phyloP scores from a whole-genome alignment of 2,113 vertebrate species.

The Sinocyclocheilus maitianheensis region DNA sequence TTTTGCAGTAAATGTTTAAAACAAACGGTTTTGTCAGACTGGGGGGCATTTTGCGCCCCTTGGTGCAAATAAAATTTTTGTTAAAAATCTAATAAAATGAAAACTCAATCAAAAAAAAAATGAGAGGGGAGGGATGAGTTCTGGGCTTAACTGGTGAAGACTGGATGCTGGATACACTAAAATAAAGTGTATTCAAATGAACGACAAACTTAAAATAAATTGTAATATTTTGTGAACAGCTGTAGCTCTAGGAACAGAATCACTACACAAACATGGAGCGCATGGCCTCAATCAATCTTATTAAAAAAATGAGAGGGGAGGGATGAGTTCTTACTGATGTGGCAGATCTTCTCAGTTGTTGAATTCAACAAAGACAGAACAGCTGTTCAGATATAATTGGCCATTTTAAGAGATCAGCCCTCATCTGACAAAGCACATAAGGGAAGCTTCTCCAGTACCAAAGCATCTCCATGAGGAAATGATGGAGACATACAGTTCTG shows the following conservation, averaged over 20 bases:
- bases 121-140: no score
- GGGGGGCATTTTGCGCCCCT: no score
- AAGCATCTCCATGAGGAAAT: not conserved
- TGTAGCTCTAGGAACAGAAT: not conserved
- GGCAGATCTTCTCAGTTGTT: not conserved
- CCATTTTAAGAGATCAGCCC: not conserved
- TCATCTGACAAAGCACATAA: conserved; percentile 16
- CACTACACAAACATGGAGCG: not conserved
- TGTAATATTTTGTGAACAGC: not conserved
- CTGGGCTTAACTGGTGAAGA: not conserved
- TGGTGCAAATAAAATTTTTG: no score
- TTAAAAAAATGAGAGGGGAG: not conserved
- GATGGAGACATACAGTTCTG: not conserved
- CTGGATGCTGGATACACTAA: not conserved
- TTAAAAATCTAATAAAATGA: no score
- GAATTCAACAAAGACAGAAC: not conserved
- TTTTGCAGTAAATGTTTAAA: no score
- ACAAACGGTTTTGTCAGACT: no score
- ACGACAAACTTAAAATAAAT: not conserved
- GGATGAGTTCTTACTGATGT: conserved; percentile 3
- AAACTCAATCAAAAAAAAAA: no score
- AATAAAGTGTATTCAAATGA: not conserved
- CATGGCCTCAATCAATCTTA: not conserved
- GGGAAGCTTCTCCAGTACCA: not conserved
- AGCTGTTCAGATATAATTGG: not conserved